Evolutionary conservation across 2,113 vertebrate genomes (phyloP), one percentile per base, ranked within the genome.

Genomic region (Heteronetta atricapilla): DNA sequence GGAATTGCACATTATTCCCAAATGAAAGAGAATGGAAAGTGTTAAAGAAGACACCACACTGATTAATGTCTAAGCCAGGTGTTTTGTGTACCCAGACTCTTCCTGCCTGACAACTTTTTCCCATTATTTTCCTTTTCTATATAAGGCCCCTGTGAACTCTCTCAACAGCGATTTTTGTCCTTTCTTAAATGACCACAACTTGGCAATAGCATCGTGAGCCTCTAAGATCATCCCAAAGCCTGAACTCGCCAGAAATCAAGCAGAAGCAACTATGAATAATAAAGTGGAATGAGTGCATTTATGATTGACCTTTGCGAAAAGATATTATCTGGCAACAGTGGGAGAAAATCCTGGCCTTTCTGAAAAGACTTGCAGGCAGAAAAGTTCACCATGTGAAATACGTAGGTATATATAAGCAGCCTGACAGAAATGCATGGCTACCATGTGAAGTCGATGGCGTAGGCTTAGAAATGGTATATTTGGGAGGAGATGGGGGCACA

Each of bases 241-340:
- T 75, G 59, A 86, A 67, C 40, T 59, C 75, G 19, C 5, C 38
- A 72, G 70, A 75, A 91, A 80, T 83, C 33, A 78, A 63, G 76
- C 52, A 86, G 75, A 88, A 94, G 33, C 23, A 18, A 26, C 52
- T 46, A 38, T 8, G 20, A 83, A 74, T 36, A 88, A 81, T 66
- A 33, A 74, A 86, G 42, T 42, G 10, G 42, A 74, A 91, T 60
- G 44, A 85, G 13, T 56, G 8, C 29, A 34, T 86, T 94, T 92
- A 58, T 69, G 44, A 89, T 11, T 94, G 56, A 90, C 62, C 75
- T 93, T 90, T 94, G 74, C 77, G 63, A 78, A 94, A 70, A 75
- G 25, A 19, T 31, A 56, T 33, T 88, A 56, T 72, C 63, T 59
- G 15, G 8, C 60, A 80, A n/a, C 10, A 11, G 28, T 42, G 12